Evolutionary conservation across 2,888 invertebrate genomes (phyloP).

Genomic region (Trissonchulus latispiculum): DNA sequence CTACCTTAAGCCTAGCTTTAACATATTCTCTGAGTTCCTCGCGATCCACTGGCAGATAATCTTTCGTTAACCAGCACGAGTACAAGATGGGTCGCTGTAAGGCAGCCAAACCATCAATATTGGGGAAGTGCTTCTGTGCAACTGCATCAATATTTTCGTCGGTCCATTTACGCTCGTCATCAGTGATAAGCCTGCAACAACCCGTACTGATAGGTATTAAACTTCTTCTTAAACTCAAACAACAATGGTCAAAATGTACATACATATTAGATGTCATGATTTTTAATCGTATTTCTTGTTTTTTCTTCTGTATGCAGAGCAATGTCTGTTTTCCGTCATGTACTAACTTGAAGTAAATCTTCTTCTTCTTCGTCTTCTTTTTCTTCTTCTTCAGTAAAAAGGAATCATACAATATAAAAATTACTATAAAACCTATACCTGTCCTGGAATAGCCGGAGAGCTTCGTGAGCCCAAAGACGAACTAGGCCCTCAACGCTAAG

Average conservation of each 20-base stretch:
- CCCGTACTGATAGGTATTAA: no score
- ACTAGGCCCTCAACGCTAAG: slow-evolving; percentile 86
- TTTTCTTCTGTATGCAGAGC: no score
- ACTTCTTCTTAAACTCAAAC: no score
- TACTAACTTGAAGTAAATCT: no score
- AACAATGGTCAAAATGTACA: no score
- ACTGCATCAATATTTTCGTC: slow-evolving; percentile 91
- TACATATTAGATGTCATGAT: no score
- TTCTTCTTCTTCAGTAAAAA: no score
- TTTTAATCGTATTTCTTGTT: no score
- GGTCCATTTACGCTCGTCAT: slow-evolving; percentile 89
- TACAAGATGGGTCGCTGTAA: slow-evolving; percentile 88
- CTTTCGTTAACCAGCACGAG: slow-evolving; percentile 97
- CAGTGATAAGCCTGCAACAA: slow-evolving; percentile 68
- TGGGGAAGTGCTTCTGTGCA: slow-evolving; percentile 78
- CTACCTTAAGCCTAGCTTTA: slow-evolving; percentile 83
- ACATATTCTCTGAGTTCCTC: slow-evolving; percentile 92
- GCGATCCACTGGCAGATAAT: slow-evolving; percentile 89
- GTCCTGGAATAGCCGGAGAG: slow-evolving; percentile 83
- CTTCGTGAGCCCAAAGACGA: slow-evolving; percentile 98
- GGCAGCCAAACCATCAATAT: slow-evolving; percentile 69
- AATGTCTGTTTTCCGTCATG: no score
- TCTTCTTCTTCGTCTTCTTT: no score
- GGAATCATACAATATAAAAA: no score
- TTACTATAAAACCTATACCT: no score